phyloP scores from a whole-genome alignment of 2,888 invertebrate species.

The Allophyes oxyacanthae region DNA sequence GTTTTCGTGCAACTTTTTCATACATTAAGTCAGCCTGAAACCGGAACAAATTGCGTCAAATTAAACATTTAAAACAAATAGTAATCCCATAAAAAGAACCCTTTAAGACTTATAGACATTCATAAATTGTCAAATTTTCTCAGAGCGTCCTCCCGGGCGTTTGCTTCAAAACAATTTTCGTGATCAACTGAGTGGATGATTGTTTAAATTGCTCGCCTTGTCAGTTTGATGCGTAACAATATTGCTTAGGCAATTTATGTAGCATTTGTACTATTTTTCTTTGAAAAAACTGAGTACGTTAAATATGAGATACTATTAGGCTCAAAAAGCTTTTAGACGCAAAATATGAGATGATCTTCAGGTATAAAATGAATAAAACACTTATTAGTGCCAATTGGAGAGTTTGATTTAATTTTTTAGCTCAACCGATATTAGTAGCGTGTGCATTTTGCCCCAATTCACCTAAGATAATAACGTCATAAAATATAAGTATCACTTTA shows the following conservation, averaged over 20 bases:
- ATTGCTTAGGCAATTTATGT: slow-evolving; percentile 51
- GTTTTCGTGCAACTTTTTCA: not conserved
- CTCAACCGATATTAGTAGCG: slow-evolving; percentile 6
- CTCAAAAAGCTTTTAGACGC: slow-evolving; percentile 11
- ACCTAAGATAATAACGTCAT: not conserved
- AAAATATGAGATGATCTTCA: slow-evolving; percentile 16
- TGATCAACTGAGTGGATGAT: slow-evolving; percentile 74
- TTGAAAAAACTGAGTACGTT: slow-evolving; percentile 21
- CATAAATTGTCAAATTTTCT: slow-evolving; percentile 50
- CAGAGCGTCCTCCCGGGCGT: slow-evolving; percentile 36
- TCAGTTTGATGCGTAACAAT: slow-evolving; percentile 58
- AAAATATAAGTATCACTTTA: not conserved
- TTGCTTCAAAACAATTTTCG: slow-evolving; percentile 67
- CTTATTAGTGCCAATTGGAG: slow-evolving; percentile 8
- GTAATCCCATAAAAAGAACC: slow-evolving; percentile 39
- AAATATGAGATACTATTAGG: slow-evolving; percentile 18
- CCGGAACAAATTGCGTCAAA: slow-evolving; percentile 11
- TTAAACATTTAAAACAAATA: slow-evolving; percentile 22
- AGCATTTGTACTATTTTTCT: slow-evolving; percentile 34
- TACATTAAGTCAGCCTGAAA: not conserved
- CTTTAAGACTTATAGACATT: slow-evolving; percentile 34
- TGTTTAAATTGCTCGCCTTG: slow-evolving; percentile 63
- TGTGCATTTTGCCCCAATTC: slow-evolving; percentile 9
- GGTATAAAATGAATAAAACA: slow-evolving; percentile 7
- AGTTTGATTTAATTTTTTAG: slow-evolving; percentile 21